phyloP scores from a whole-genome alignment of 1,140 invertebrate genomes.

The Cecropterus lyciades region DNA sequence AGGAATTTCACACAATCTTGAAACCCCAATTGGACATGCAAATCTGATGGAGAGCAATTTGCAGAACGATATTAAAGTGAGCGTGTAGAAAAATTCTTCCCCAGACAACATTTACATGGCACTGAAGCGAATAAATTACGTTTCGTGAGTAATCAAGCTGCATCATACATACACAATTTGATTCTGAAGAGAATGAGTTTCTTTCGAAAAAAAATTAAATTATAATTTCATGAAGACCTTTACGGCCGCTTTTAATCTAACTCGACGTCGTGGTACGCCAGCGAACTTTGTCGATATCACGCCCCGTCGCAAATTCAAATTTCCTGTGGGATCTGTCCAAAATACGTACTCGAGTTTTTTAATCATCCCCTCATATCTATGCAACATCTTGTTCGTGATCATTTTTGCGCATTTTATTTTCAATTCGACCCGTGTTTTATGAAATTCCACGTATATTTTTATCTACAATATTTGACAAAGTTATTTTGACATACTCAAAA shows the following conservation, averaged over 20 bases:
- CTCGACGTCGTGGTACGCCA: conserved; percentile 35
- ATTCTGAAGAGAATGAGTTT: conserved; percentile 45
- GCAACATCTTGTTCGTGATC: conserved; percentile 15
- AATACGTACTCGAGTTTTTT: conserved; percentile 24
- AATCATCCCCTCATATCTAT: conserved; percentile 27
- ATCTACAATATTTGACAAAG: no score
- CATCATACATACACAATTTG: conserved; percentile 51
- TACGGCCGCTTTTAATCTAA: conserved; percentile 59
- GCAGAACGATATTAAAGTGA: conserved; percentile 21
- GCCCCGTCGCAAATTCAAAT: conserved; percentile 45
- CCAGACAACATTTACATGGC: conserved; percentile 30
- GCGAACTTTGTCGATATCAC: conserved; percentile 49
- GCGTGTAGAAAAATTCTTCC: conserved; percentile 6
- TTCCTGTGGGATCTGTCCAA: conserved; percentile 36
- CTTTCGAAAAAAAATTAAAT: conserved; percentile 60
- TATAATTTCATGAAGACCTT: conserved; percentile 69
- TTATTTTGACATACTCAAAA: no score
- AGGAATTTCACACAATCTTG: conserved; percentile 2
- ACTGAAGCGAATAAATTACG: conserved; percentile 35
- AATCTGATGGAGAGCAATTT: conserved; percentile 25
- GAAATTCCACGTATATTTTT: no score
- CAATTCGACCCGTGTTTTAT: neutral
- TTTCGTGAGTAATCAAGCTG: conserved; percentile 41
- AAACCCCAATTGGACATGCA: conserved; percentile 21
- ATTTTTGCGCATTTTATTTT: neutral